These are phyloP conservation scores for Aspiorhynchus laticeps DNA, from an alignment of 2,113 vertebrate genomes.

Conservation along the genomic window DNA sequence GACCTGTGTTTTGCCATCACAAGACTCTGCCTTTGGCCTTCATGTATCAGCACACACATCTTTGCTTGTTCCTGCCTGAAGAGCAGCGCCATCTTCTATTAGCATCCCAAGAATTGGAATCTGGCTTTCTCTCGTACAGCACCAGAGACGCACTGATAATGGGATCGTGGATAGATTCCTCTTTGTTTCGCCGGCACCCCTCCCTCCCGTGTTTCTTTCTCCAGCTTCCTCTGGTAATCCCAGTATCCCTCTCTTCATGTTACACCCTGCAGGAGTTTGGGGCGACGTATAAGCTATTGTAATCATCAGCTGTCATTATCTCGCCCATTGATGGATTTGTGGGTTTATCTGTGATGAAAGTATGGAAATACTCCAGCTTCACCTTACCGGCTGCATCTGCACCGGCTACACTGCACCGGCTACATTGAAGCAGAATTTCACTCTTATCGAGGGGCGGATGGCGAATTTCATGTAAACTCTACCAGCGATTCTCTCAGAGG, in stretches of 20 bases:
- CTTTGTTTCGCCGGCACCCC: slow-evolving; percentile 15
- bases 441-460: too few species aligned
- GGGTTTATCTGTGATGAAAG: slow-evolving; percentile 32
- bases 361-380: slow-evolving; percentile 3
- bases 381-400: not conserved
- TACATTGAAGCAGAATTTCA: not conserved
- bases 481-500: not conserved
- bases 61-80: too few species aligned
- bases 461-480: too few species aligned
- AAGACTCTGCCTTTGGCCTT: too few species aligned
- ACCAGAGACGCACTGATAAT: slow-evolving; percentile 54
- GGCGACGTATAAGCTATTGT: slow-evolving; percentile 32
- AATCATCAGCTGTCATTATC: slow-evolving; percentile 42
- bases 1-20: too few species aligned
- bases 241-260: slow-evolving; percentile 29
- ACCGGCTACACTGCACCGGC: too few species aligned
- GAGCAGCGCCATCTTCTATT: not conserved
- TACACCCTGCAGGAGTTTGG: slow-evolving; percentile 24
- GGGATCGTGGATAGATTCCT: slow-evolving; percentile 57
- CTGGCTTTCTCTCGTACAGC: not conserved
- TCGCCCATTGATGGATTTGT: slow-evolving; percentile 29
- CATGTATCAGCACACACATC: too few species aligned
- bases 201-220: too few species aligned
- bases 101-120: slow-evolving; percentile 28
- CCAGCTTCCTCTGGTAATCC: slow-evolving; percentile 57